Percentiles rank a stretch among this genome's conserved stretches.
Conservation (phyloP, 1,140 invertebrate species). For the Pentalonia nigronervosa region DNA sequence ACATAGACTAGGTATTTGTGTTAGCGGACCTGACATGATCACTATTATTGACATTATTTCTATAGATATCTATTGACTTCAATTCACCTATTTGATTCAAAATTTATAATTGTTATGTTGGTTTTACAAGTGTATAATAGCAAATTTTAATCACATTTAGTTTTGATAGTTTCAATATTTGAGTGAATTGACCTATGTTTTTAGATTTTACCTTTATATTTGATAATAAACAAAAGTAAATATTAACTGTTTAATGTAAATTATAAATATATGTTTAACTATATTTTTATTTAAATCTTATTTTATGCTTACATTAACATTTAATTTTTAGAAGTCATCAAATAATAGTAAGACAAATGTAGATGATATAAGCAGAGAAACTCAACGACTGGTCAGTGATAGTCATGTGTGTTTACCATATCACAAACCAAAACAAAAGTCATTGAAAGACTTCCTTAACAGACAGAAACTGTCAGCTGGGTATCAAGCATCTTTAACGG, state of each 20-base stretch:
- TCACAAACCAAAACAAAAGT: constrained; percentile 43
- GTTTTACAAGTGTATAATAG: not conserved
- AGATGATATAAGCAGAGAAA: constrained; percentile 53
- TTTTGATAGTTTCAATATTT: not conserved
- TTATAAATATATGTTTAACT: not conserved
- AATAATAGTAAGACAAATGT: not conserved
- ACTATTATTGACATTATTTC: too few relatives aligned
- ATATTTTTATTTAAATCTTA: not conserved
- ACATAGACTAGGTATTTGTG: too few relatives aligned
- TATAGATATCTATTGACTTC: too few relatives aligned
- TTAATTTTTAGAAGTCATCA: constrained; percentile 13
- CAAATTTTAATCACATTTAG: not conserved
- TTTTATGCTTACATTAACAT: not conserved
- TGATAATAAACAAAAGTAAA: not conserved
- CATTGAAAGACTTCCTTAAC: constrained; percentile 19
- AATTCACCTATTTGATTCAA: too few relatives aligned
- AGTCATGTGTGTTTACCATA: constrained; percentile 33
- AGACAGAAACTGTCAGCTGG: not conserved
- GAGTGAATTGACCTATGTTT: not conserved
- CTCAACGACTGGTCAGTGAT: not conserved
- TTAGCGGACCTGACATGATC: too few relatives aligned
- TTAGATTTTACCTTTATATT: not conserved
- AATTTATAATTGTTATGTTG: not conserved
- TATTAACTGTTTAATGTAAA: not conserved
- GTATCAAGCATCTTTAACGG: constrained; percentile 28